A percentile compares a stretch with the other conserved stretches of the same genome.
These are phyloP conservation scores for Copidosoma floridanum DNA, from an alignment of 1,140 invertebrate species.

Conservation along the genomic window DNA sequence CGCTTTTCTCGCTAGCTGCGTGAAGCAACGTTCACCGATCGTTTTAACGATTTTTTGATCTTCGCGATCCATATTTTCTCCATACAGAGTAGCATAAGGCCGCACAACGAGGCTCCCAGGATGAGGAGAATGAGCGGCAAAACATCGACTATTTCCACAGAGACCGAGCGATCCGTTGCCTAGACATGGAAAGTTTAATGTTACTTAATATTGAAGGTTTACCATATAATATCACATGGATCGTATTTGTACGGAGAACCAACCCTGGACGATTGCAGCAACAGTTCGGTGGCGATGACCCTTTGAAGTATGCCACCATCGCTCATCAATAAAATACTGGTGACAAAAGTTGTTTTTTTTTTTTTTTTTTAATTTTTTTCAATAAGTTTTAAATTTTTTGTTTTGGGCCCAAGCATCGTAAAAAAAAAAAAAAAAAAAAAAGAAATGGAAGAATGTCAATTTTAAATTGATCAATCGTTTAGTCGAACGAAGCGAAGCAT, in stretches of 20 bases:
- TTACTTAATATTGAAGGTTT: constrained; percentile 6
- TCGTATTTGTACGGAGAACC: background rate
- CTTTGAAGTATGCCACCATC: constrained; percentile 51
- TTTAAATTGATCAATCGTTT: too few relatives aligned
- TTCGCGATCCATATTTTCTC: constrained; percentile 28
- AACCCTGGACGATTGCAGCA: constrained; percentile 26
- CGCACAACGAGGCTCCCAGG: constrained; percentile 25
- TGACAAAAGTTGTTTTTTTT: constrained; percentile 10
- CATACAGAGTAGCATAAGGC: constrained; percentile 21
- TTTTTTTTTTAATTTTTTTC: too few relatives aligned
- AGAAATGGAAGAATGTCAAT: too few relatives aligned
- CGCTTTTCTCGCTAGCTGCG: too few relatives aligned
- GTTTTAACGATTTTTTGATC: background rate
- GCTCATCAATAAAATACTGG: constrained; percentile 45
- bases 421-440: too few relatives aligned
- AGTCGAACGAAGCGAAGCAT: too few relatives aligned
- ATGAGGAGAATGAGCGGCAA: constrained; percentile 41
- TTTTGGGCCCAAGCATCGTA: too few relatives aligned
- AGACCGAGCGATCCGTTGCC: constrained; percentile 31
- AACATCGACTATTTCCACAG: constrained; percentile 43
- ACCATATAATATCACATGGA: too few relatives aligned
- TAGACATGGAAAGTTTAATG: constrained; percentile 9
- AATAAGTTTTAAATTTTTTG: too few relatives aligned
- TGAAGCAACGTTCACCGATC: too few relatives aligned
- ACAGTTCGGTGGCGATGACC: constrained; percentile 45